These are phyloP conservation scores for Thera britannica DNA, from an alignment of 2,888 invertebrate species.

Conservation along the genomic window DNA sequence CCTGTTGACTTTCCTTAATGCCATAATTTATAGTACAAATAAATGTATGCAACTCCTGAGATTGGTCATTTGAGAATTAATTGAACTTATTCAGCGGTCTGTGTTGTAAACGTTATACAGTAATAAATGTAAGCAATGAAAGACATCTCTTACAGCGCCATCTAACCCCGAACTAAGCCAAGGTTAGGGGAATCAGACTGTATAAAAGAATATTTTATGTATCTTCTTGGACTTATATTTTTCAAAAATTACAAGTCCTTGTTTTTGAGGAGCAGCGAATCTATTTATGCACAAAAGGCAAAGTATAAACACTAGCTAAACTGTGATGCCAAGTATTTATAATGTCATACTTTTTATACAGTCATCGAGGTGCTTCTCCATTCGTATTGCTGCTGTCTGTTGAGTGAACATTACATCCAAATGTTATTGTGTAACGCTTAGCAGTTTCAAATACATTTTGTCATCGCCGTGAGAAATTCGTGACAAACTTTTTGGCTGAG, in stretches of 20 bases:
- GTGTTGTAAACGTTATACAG: constrained; percentile 13
- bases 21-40: constrained; percentile 64
- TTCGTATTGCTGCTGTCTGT: constrained; percentile 20
- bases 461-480: constrained; percentile 29
- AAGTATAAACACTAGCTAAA: no score
- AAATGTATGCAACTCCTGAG: constrained; percentile 38
- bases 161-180: no score
- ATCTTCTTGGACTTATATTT: no score
- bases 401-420: constrained; percentile 25
- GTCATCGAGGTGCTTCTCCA: constrained; percentile 45
- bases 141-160: no score
- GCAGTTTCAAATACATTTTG: constrained; percentile 12
- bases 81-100: constrained; percentile 51
- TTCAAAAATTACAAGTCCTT: neutral
- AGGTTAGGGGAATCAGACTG: no score
- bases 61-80: constrained; percentile 53
- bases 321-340: no score
- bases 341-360: constrained; percentile 44
- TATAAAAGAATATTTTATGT: no score
- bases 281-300: no score
- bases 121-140: no score
- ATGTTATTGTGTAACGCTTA: neutral
- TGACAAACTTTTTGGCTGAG: constrained; percentile 25
- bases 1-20: constrained; percentile 66
- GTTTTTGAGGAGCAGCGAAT: neutral